Evolutionary conservation across 2,888 invertebrate species (phyloP).

Genomic region (Hoplodrina ambigua): DNA sequence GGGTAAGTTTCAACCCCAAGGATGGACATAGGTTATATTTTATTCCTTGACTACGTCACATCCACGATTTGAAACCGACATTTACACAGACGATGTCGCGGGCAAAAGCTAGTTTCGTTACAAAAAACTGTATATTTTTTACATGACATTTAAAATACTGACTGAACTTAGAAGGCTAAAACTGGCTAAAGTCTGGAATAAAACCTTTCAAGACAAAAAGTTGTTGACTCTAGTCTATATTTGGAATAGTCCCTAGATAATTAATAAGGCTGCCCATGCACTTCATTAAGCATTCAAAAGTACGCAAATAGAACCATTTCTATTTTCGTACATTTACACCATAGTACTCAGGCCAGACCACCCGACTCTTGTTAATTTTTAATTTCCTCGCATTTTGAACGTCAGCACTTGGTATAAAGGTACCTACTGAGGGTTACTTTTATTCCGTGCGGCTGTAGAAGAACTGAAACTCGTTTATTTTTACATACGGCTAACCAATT

Average conservation of each 20-base stretch:
- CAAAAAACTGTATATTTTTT: too few relatives aligned
- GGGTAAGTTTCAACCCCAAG: too few relatives aligned
- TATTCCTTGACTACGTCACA: too few relatives aligned
- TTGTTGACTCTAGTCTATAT: neutral
- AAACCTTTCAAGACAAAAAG: neutral
- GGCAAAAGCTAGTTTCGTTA: too few relatives aligned
- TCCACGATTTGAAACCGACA: too few relatives aligned
- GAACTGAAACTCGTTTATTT: conserved; percentile 18
- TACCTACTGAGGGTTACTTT: conserved; percentile 10
- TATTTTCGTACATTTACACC: conserved; percentile 2
- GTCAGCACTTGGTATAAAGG: neutral
- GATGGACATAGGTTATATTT: too few relatives aligned
- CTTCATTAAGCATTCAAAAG: neutral
- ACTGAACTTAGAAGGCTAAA: neutral
- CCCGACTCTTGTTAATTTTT: conserved; percentile 2
- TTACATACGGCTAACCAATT: neutral
- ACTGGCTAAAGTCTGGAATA: neutral
- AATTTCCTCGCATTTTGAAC: conserved; percentile 11
- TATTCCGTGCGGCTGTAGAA: neutral
- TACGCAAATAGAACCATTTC: conserved; percentile 7
- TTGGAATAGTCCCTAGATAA: neutral
- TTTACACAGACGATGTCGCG: too few relatives aligned
- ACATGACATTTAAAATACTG: too few relatives aligned
- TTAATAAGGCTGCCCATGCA: neutral
- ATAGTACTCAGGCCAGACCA: neutral